phyloP scores from a whole-genome alignment of 2,113 vertebrate species.

The Mixornis gularis region DNA sequence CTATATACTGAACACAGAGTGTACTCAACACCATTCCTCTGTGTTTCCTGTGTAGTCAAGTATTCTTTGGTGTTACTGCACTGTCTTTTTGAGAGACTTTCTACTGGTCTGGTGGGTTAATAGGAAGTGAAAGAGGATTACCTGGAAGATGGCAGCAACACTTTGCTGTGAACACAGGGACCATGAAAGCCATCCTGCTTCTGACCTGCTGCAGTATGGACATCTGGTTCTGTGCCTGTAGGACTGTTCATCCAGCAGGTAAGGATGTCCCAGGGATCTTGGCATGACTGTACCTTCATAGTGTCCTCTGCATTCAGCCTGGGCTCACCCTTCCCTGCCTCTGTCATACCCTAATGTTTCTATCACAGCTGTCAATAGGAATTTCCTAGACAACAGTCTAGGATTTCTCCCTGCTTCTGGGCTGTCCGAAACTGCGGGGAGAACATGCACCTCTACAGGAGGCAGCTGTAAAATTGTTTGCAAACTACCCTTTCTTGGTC shows the following conservation, averaged over 20 bases:
- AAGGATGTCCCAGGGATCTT: not conserved
- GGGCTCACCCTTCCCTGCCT: not conserved
- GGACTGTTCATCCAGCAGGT: not conserved
- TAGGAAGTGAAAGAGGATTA: not conserved
- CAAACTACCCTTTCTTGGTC: not conserved
- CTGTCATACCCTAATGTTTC: not conserved
- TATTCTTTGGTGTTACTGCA: not conserved
- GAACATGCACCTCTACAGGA: not conserved
- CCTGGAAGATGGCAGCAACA: not conserved
- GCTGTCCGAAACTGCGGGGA: not conserved
- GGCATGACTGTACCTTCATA: not conserved
- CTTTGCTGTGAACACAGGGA: not conserved
- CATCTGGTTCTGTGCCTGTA: not conserved
- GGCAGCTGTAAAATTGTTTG: not conserved
- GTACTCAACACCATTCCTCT: not conserved
- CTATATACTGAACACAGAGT: not conserved
- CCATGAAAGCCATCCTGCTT: accelerated
- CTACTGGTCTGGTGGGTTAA: not conserved
- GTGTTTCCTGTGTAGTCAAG: not conserved
- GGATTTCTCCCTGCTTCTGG: not conserved
- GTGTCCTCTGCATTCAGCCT: not conserved
- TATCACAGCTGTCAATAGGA: not conserved
- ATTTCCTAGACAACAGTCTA: not conserved
- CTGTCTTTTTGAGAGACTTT: not conserved
- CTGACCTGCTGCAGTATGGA: not conserved